Conservation (phyloP, 2,888 invertebrate genomes). For the Camponotus fellah region DNA sequence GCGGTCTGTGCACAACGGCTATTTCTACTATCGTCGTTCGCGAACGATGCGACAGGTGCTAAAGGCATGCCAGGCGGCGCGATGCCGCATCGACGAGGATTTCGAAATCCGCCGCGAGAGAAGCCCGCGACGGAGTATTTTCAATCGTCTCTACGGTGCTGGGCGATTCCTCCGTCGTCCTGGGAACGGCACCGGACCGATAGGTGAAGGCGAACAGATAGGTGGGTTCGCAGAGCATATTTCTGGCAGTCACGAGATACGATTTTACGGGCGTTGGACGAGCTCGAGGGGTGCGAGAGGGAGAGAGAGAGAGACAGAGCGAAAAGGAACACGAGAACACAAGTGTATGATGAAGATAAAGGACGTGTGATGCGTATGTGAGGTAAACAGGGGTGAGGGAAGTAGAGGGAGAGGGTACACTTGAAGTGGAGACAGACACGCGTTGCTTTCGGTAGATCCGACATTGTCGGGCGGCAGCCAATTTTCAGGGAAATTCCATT, state of each 20-base stretch:
- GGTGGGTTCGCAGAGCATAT: slow-evolving; percentile 64
- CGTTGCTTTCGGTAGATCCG: slow-evolving; percentile 33
- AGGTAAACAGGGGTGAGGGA: not conserved
- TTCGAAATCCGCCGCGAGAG: slow-evolving; percentile 75
- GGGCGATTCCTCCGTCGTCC: slow-evolving; percentile 69
- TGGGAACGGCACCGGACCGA: slow-evolving; percentile 64
- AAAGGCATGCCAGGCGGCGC: slow-evolving; percentile 66
- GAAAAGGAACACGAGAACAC: not conserved
- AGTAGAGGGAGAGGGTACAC: not conserved
- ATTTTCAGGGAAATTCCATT: slow-evolving; percentile 62
- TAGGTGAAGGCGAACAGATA: slow-evolving; percentile 70
- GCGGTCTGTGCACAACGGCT: slow-evolving; percentile 63
- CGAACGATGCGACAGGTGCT: slow-evolving; percentile 78
- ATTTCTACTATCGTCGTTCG: slow-evolving; percentile 74
- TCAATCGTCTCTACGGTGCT: slow-evolving; percentile 75
- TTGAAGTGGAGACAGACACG: slow-evolving; percentile 23
- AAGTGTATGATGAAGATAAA: slow-evolving; percentile 12
- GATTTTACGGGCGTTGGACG: slow-evolving; percentile 50
- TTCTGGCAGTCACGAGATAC: slow-evolving; percentile 66
- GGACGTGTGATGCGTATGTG: slow-evolving; percentile 1
- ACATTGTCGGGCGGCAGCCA: slow-evolving; percentile 47
- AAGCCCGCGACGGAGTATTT: slow-evolving; percentile 76
- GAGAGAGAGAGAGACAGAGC: not conserved
- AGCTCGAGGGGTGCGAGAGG: not conserved
- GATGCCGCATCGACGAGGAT: slow-evolving; percentile 64